Conservation (phyloP, 2,888 invertebrate species). For the Caradrina clavipalpis region DNA sequence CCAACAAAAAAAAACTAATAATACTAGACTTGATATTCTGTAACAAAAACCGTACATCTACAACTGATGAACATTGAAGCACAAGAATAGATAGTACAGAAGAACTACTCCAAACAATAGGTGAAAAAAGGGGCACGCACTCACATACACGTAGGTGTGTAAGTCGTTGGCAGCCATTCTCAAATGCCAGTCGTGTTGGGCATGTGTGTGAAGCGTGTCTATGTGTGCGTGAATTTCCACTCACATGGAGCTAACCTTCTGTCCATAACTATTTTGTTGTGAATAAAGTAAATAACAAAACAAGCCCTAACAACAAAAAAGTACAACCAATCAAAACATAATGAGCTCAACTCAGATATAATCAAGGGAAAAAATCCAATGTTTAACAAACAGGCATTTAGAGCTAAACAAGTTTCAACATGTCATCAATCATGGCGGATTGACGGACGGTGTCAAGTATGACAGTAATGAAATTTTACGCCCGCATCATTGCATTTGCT, state of each 20-base stretch:
- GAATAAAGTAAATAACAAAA: slow-evolving; percentile 36
- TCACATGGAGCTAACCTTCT: neutral
- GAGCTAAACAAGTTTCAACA: slow-evolving; percentile 79
- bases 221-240: neutral
- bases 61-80: slow-evolving; percentile 13
- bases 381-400: slow-evolving; percentile 82
- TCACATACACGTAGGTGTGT: neutral
- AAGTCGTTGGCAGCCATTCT: neutral
- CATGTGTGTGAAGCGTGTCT: neutral
- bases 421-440: slow-evolving; percentile 83
- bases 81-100: slow-evolving; percentile 6
- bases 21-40: slow-evolving; percentile 13
- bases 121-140: neutral
- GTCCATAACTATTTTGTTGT: neutral
- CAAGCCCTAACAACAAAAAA: slow-evolving; percentile 47
- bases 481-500: slow-evolving; percentile 80
- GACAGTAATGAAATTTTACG: slow-evolving; percentile 86
- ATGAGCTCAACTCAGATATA: slow-evolving; percentile 61
- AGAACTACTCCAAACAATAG: neutral
- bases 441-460: slow-evolving; percentile 80
- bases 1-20: slow-evolving; percentile 38
- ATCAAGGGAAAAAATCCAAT: slow-evolving; percentile 72
- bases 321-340: slow-evolving; percentile 57
- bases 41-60: slow-evolving; percentile 27
- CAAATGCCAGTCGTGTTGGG: neutral